phyloP scores from a whole-genome alignment of 2,113 vertebrate genomes.

The Erythrocercus mccallii region DNA sequence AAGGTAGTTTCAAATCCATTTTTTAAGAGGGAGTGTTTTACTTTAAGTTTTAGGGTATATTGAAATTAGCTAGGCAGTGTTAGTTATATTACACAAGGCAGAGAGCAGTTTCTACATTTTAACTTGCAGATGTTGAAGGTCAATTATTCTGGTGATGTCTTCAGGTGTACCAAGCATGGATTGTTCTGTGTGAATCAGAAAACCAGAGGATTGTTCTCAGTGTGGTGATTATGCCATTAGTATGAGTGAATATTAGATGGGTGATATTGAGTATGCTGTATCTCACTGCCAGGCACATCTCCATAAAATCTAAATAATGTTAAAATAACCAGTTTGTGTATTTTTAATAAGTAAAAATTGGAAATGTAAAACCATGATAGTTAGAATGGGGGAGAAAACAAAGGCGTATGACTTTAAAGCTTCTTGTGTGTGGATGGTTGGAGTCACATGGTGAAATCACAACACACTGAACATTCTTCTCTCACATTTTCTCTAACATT shows the following conservation, averaged over 20 bases:
- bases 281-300: not conserved
- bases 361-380: not conserved
- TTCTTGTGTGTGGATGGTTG: not conserved
- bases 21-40: not conserved
- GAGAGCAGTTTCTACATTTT: not conserved
- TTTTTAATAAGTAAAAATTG: not conserved
- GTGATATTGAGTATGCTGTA: not conserved
- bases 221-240: not conserved
- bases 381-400: not conserved
- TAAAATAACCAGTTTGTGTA: not conserved
- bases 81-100: not conserved
- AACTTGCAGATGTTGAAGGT: rapidly evolving
- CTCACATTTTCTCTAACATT: rapidly evolving
- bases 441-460: not conserved
- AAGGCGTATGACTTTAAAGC: not conserved
- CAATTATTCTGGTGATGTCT: not conserved
- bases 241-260: not conserved
- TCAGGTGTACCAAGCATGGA: not conserved
- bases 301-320: not conserved
- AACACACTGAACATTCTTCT: not conserved
- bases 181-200: not conserved
- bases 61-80: not conserved
- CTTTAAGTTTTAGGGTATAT: not conserved
- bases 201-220: not conserved
- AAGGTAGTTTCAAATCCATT: not conserved